Conservation (phyloP, 2,888 invertebrate species). For the Cabera pusaria region DNA sequence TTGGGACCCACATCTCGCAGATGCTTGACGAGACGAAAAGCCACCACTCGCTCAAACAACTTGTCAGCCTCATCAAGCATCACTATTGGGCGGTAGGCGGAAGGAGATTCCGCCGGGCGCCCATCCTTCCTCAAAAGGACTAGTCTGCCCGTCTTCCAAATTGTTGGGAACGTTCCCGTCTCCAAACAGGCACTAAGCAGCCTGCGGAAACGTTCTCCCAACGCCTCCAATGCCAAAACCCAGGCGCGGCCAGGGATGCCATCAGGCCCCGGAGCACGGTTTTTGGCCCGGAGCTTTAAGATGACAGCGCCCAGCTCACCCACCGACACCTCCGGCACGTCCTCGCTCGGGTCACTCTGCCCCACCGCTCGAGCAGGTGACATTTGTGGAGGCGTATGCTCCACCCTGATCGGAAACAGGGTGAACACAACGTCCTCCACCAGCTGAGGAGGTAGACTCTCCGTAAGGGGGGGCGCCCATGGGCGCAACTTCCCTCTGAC, state of each 20-base stretch:
- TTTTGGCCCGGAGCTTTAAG: background rate
- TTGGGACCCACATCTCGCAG: slow-evolving; percentile 15
- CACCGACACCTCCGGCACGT: background rate
- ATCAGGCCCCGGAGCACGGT: slow-evolving; percentile 2
- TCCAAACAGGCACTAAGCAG: background rate
- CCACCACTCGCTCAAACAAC: slow-evolving; percentile 3
- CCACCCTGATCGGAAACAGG: too few relatives aligned
- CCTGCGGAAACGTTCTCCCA: background rate
- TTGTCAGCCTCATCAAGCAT: slow-evolving; percentile 2
- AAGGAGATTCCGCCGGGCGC: background rate
- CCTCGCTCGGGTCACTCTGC: background rate
- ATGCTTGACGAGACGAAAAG: slow-evolving; percentile 14
- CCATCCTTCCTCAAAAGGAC: background rate
- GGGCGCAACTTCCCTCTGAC: slow-evolving; percentile 5
- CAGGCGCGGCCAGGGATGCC: slow-evolving; percentile 1
- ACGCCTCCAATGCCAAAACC: background rate
- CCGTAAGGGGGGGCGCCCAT: slow-evolving; percentile 11
- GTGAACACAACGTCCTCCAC: background rate
- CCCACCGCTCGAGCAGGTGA: too few relatives aligned
- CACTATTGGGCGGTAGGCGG: too few relatives aligned
- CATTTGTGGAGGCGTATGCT: too few relatives aligned
- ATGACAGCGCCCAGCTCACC: slow-evolving; percentile 1
- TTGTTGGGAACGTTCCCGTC: background rate
- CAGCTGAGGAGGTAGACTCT: background rate
- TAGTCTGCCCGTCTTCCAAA: background rate